These are phyloP conservation scores for Hirundo rustica DNA, from an alignment of 2,797 vertebrate species.

Conservation along the genomic window DNA sequence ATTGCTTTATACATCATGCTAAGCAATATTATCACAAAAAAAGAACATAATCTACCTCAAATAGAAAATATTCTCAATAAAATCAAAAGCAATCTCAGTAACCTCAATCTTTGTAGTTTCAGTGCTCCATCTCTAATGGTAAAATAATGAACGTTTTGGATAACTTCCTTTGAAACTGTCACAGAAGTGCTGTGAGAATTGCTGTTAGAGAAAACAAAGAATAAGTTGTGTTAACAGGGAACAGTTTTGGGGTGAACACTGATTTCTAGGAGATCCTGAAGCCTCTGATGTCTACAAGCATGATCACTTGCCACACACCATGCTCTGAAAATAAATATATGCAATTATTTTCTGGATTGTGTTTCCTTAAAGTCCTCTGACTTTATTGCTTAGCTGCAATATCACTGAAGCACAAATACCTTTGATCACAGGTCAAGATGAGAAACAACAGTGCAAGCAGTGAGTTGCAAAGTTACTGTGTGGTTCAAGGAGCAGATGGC, in stretches of 20 bases:
- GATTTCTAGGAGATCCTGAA: neutral
- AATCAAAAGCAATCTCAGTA: neutral
- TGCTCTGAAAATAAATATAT: neutral
- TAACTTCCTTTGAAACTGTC: neutral
- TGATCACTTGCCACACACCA: neutral
- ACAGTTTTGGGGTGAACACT: neutral
- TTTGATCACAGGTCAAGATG: constrained; percentile 20
- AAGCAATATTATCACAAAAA: neutral
- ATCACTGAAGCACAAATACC: neutral
- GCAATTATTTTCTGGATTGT: neutral
- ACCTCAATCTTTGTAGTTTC: neutral
- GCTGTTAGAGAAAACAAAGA: neutral
- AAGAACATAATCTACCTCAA: neutral
- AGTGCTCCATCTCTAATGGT: neutral
- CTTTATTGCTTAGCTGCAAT: neutral
- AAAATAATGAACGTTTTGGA: neutral
- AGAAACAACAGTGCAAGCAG: neutral
- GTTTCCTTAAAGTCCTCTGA: neutral
- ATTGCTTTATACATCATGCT: neutral
- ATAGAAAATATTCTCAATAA: neutral
- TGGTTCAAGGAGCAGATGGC: constrained; percentile 36
- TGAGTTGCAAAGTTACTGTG: neutral
- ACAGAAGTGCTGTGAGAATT: neutral
- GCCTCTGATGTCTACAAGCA: neutral
- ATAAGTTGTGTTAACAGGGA: neutral